Percentiles rank a stretch among this genome's conserved stretches.
These are phyloP conservation scores for Zophobas morio DNA, from an alignment of 1,140 invertebrate genomes.

Conservation along the genomic window DNA sequence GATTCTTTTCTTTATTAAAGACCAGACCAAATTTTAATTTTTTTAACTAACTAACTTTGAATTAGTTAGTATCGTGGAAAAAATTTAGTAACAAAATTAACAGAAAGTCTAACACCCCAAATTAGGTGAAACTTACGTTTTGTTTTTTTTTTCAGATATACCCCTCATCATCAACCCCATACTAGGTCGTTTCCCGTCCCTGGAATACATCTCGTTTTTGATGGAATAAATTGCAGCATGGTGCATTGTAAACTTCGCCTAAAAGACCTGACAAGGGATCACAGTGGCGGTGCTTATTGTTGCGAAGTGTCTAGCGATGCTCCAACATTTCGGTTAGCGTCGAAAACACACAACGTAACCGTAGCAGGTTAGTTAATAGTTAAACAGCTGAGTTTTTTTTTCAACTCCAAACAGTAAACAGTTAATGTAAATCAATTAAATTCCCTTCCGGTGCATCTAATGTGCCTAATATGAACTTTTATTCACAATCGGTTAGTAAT, in stretches of 20 bases:
- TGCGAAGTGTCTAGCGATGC: slow-evolving; percentile 78
- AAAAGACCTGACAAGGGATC: slow-evolving; percentile 52
- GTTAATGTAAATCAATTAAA: no score
- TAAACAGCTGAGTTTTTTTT: not conserved
- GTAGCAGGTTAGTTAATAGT: slow-evolving; percentile 69
- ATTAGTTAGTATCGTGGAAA: no score
- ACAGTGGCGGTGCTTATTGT: slow-evolving; percentile 70
- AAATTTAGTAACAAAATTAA: no score
- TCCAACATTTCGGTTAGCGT: slow-evolving; percentile 74
- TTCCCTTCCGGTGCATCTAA: no score
- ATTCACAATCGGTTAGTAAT: no score
- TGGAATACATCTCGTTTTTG: slow-evolving; percentile 55
- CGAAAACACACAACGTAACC: slow-evolving; percentile 74
- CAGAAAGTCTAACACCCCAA: no score
- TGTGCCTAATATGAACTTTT: no score
- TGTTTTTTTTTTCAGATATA: slow-evolving; percentile 43
- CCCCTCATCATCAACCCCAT: slow-evolving; percentile 52
- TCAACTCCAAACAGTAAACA: not conserved
- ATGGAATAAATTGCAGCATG: slow-evolving; percentile 51
- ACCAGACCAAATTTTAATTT: no score
- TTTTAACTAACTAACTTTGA: no score
- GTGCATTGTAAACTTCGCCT: slow-evolving; percentile 55
- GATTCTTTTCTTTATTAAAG: no score
- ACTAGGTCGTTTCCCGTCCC: slow-evolving; percentile 57
- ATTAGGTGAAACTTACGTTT: not conserved